Conservation (phyloP, 2,113 vertebrate species). For the Phrynosoma blainvillii region DNA sequence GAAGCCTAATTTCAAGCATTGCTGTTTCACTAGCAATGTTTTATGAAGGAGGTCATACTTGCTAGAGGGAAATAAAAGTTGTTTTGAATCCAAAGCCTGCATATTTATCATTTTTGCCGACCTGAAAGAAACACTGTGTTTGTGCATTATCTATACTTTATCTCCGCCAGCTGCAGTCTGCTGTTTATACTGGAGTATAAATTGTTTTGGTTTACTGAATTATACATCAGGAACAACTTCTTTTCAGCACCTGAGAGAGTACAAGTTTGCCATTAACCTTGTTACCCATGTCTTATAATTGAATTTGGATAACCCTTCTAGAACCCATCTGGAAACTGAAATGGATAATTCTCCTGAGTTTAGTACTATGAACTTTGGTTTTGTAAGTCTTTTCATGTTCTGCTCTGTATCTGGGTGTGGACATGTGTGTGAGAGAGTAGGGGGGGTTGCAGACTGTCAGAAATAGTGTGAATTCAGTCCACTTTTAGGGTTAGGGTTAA, state of each 20-base stretch:
- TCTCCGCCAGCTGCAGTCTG: slow-evolving; percentile 19
- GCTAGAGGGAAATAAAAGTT: slow-evolving; percentile 25
- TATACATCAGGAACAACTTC: slow-evolving; percentile 30
- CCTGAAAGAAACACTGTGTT: slow-evolving; percentile 20
- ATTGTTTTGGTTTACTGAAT: slow-evolving; percentile 36
- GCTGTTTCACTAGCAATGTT: slow-evolving; percentile 28
- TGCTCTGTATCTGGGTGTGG: not conserved
- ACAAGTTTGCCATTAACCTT: slow-evolving; percentile 27
- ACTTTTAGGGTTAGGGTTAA: too few relatives aligned
- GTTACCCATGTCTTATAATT: slow-evolving; percentile 28
- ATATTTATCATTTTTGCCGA: slow-evolving; percentile 21
- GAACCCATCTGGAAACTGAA: slow-evolving; percentile 18
- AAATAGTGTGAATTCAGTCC: too few relatives aligned
- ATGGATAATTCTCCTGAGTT: not conserved
- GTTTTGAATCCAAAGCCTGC: slow-evolving; percentile 28
- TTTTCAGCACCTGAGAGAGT: slow-evolving; percentile 3
- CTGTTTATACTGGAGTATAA: slow-evolving; percentile 15
- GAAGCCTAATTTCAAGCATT: slow-evolving; percentile 31
- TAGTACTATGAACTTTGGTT: not conserved
- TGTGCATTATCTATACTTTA: slow-evolving; percentile 16
- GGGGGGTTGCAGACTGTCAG: too few relatives aligned
- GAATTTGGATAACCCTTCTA: slow-evolving; percentile 27
- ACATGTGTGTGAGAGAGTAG: not conserved
- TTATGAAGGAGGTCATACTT: slow-evolving; percentile 19
- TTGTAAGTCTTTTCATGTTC: not conserved